Conservation (phyloP, 2,797 vertebrate species). For the Melanogrammus aeglefinus region DNA sequence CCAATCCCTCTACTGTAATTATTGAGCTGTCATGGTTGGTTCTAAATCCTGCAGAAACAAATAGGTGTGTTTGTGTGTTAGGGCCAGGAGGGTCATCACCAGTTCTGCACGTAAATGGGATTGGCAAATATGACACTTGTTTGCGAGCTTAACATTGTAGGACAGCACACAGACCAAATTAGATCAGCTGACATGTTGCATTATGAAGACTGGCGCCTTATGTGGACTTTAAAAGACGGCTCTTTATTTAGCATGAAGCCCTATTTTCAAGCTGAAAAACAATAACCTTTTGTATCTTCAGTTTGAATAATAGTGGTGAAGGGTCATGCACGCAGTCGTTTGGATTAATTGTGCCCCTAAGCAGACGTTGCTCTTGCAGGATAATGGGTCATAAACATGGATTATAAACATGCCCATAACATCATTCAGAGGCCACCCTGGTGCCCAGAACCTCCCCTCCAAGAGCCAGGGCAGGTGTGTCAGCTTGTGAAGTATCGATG, state of each 20-base stretch:
- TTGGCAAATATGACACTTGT: neutral
- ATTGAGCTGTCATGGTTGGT: conserved; percentile 23
- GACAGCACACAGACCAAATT: neutral
- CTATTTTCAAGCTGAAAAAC: neutral
- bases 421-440: conserved; percentile 5
- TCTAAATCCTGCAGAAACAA: neutral
- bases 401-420: conserved; percentile 18
- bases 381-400: conserved; percentile 22
- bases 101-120: neutral
- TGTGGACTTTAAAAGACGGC: neutral
- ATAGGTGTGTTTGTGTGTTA: conserved; percentile 12
- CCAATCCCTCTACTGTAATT: conserved; percentile 41
- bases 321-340: neutral
- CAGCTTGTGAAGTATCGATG: conserved; percentile 10
- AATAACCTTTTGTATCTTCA: conserved; percentile 9
- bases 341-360: neutral
- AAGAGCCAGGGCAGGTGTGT: conserved; percentile 21
- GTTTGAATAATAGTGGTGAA: neutral
- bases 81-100: conserved; percentile 12
- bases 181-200: conserved; percentile 17
- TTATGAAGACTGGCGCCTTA: conserved; percentile 9
- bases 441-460: neutral
- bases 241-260: neutral
- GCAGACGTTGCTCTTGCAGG: neutral
- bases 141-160: neutral